Evolutionary conservation across 2,888 invertebrate genomes (phyloP).

Genomic region (Leptura quadrifasciata): DNA sequence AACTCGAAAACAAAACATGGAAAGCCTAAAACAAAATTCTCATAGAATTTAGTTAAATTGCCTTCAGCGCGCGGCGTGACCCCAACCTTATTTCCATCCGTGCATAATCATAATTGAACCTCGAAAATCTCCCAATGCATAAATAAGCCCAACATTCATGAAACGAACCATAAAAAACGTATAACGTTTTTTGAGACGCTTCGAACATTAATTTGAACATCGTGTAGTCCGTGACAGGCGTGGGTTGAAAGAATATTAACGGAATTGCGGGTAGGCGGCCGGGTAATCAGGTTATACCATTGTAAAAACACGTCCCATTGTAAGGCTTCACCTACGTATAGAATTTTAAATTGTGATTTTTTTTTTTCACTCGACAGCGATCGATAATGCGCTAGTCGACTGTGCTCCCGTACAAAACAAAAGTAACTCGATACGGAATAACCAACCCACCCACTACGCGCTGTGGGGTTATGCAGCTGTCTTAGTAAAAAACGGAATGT

Average conservation of each 20-base stretch:
- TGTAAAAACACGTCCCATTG: conserved; percentile 52
- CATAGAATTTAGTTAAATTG: too few species aligned
- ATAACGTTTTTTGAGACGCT: conserved; percentile 45
- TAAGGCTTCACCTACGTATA: conserved; percentile 50
- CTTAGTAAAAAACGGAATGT: conserved; percentile 10
- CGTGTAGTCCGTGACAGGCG: conserved; percentile 48
- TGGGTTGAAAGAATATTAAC: conserved; percentile 47
- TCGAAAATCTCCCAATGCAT: conserved; percentile 16
- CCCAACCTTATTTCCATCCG: neutral
- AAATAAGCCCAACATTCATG: conserved; percentile 31
- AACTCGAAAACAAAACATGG: too few species aligned
- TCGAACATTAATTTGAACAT: conserved; percentile 49
- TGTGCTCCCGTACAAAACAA: conserved; percentile 31
- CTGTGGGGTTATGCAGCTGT: conserved; percentile 18
- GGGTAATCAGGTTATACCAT: conserved; percentile 53
- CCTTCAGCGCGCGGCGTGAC: neutral
- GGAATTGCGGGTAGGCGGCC: conserved; percentile 51
- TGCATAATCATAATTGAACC: conserved; percentile 21
- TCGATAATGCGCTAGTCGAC: conserved; percentile 27
- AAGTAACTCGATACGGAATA: conserved; percentile 32
- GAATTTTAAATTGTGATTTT: conserved; percentile 46
- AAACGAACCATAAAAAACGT: conserved; percentile 42
- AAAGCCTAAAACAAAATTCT: too few species aligned
- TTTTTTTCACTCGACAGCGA: conserved; percentile 30
- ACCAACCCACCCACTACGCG: conserved; percentile 25